Evolutionary conservation across 1,140 invertebrate genomes (phyloP), one percentile per base, ranked within the genome.

Genomic region (Bombus balteatus): DNA sequence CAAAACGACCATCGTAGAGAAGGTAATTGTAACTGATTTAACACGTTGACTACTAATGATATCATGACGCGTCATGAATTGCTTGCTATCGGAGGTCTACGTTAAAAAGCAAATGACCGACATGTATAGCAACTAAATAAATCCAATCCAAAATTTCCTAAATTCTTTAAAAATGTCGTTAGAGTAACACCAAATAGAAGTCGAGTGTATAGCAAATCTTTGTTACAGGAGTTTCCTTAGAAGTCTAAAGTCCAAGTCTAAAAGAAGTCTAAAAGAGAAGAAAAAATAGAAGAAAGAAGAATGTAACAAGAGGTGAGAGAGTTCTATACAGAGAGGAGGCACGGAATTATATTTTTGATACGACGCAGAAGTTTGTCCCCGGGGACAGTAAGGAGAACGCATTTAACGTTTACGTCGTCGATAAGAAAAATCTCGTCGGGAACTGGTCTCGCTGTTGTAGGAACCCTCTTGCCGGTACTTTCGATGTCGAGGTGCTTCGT

Each of bases 401-500:
- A 37, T 83, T 57, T 53, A 68, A 77, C 74, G 82, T 78, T 83
- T 78, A 78, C 65, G n/a, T 83, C 41, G 62, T 70, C 82, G 82
- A 84, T 79, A 79, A 84, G 83, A 85, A 85, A 80, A 85, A 80
- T 80, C 76, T 80, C 72, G 81, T 77, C 74, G 62, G 43, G 73
- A 32, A 39, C 25, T 53, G 41, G 25, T 62, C 71, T 62, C 39
- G 39, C 28, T 9, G 70, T n/a, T n/a, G n/a, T 32, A 15, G 34
- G 32, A 53, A 62, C 71, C 66, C 77, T 79, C 78, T 65, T 43
- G 68, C 43, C 77, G 76, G 70, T 73, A 66, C 83, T 89, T 88
- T 74, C 86, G 77, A 88, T 83, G 86, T 81, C 83, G 83, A 90
- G 83, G 80, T 71, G 83, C 87, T 90, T 90, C 89, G 90, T 90